Conservation (phyloP, 2,113 vertebrate genomes). For the Plestiodon gilberti region DNA sequence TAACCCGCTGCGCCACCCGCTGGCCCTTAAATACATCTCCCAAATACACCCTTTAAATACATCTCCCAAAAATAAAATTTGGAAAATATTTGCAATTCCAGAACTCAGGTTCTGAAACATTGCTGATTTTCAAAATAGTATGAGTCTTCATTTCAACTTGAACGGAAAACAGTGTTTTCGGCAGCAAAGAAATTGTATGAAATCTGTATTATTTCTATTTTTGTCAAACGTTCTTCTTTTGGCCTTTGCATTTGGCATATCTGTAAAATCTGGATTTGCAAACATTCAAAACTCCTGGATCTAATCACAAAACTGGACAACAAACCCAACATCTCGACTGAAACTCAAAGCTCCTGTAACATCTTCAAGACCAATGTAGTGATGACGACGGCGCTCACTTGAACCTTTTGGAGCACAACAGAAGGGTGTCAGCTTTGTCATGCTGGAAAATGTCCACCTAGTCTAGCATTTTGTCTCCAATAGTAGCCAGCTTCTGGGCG, state of each 20-base stretch:
- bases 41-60: no score
- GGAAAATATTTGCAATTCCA: not conserved
- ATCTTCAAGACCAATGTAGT: not conserved
- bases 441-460: not conserved
- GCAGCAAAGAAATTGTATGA: not conserved
- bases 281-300: not conserved
- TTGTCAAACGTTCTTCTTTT: not conserved
- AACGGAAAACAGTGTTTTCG: not conserved
- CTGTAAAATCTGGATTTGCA: not conserved
- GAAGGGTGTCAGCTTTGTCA: no score
- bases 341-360: not conserved
- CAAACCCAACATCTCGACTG: not conserved
- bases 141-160: not conserved
- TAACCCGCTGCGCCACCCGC: no score
- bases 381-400: no score
- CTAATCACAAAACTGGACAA: not conserved
- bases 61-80: no score
- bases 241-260: not conserved
- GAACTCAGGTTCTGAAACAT: not conserved
- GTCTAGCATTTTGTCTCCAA: not conserved
- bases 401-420: not conserved
- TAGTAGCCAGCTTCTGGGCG: not conserved
- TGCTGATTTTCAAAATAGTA: not conserved
- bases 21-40: no score
- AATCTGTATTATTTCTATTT: not conserved